Evolutionary conservation across 2,888 invertebrate species (phyloP).

Genomic region (Caenorhabditis uteleia): DNA sequence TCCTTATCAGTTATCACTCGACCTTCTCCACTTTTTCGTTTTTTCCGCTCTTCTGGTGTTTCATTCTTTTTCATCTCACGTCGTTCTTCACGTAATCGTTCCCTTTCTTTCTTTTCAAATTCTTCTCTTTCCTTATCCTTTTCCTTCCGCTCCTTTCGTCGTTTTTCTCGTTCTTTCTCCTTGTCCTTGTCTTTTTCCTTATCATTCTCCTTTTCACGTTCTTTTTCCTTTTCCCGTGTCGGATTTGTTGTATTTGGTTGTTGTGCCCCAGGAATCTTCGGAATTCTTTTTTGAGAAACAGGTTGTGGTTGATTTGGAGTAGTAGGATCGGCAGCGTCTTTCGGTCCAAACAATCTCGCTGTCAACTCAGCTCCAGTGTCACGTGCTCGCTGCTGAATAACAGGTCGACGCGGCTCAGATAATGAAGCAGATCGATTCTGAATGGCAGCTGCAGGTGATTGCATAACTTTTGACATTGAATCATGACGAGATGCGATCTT

Average conservation of each 20-base stretch:
- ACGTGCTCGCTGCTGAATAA: too few species aligned
- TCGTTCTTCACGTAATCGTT: too few species aligned
- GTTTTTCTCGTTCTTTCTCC: conserved; percentile 11
- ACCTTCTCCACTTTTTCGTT: conserved; percentile 11
- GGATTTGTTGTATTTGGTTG: neutral
- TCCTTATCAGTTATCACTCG: too few species aligned
- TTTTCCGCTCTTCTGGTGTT: conserved; percentile 19
- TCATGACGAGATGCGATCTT: conserved; percentile 23
- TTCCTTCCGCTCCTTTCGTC: too few species aligned
- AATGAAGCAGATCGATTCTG: conserved; percentile 8
- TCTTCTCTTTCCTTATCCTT: too few species aligned
- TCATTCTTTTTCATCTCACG: conserved; percentile 27
- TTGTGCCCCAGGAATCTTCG: neutral
- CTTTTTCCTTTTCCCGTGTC: neutral
- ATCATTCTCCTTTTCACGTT: too few species aligned
- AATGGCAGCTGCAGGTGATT: conserved; percentile 10
- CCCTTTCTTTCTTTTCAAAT: too few species aligned
- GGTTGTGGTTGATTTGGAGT: neutral
- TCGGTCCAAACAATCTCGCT: neutral
- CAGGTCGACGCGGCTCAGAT: neutral
- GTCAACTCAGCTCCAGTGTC: neutral
- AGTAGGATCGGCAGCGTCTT: neutral
- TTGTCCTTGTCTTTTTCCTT: conserved; percentile 25
- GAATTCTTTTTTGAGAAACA: conserved; percentile 36
- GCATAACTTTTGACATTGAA: conserved; percentile 22